phyloP scores from a whole-genome alignment of 2,113 vertebrate species.

The Muntiacus muntjak region DNA sequence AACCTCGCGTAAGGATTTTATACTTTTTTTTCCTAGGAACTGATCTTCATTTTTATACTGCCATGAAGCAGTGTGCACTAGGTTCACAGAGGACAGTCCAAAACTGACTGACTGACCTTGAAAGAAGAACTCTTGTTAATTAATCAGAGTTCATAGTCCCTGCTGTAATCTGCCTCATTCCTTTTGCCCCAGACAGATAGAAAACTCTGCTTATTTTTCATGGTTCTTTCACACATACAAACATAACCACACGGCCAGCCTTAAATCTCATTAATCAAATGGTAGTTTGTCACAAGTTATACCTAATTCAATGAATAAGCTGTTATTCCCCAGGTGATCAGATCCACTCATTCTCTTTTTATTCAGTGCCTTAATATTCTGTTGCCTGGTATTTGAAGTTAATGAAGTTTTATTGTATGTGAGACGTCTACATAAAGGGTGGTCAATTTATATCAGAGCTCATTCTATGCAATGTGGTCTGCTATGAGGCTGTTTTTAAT shows the following conservation, averaged over 20 bases:
- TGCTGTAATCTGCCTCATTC: neutral
- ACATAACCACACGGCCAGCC: neutral
- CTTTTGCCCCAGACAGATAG: neutral
- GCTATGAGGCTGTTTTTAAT: conserved; percentile 39
- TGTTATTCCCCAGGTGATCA: neutral
- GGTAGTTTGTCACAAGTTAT: conserved; percentile 2
- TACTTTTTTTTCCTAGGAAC: neutral
- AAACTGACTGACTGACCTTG: neutral
- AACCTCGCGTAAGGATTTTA: neutral
- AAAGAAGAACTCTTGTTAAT: neutral
- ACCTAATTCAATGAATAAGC: neutral
- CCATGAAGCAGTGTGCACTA: neutral
- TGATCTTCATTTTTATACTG: neutral
- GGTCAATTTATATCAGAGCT: neutral
- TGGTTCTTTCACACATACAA: neutral
- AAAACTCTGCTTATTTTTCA: conserved; percentile 13
- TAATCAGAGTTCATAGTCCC: neutral
- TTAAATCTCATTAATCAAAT: conserved; percentile 9
- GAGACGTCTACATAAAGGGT: neutral
- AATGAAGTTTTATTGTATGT: conserved; percentile 8
- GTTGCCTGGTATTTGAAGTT: neutral
- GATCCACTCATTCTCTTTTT: neutral
- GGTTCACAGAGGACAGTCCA: neutral
- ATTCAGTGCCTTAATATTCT: neutral
- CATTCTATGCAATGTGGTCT: neutral